Evolutionary conservation across 2,888 invertebrate genomes (phyloP), one percentile per base, ranked within the genome.

Genomic region (Ischnura elegans): DNA sequence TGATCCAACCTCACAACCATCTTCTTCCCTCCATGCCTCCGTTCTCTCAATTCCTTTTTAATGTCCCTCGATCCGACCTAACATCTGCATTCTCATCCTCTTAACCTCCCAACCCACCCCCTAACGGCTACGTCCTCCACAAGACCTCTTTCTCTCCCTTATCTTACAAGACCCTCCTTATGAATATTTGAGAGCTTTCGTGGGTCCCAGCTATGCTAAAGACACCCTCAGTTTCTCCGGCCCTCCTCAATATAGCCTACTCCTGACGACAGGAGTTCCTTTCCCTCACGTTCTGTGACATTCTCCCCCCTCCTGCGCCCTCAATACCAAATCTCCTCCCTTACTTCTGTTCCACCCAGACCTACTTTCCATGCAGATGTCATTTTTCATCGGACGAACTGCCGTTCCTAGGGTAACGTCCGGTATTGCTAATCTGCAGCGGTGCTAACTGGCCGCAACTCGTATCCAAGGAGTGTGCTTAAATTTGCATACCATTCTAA

Each of bases 121-220:
- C 42, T 16, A 42, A 13, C 42, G 3, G 87, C 87, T 42, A 42
- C 87, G 46, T 42, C n/a, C 55, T 90, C 36, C 90, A 66, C 90
- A 61, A 66, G 90, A 90, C 90, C 76, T 42, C 66, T 66, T 55
- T 36, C 25, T 2, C 51, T 19, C 19, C 51, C 55, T 87, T 55
- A 55, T 42, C 55, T 55, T n/a, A 43, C 51, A 51, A 55, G 55
- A 51, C 87, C 87, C 51, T 90, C 61, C 90, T 90, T 90, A 90
- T 90, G 90, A 90, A 90, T 90, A 90, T 90, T 90, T 90, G 90
- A 90, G 90, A 90, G 90, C 61, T 66, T 66, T 61, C 61, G 36
- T 87, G 87, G 76, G 76, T 55, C 87, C 55, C 87, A 55, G 55
- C 21, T 76, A 76, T 76, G 87, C 51, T 90, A 55, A 90, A 90